A percentile compares a stretch with the other conserved stretches of the same genome.
phyloP scores from a whole-genome alignment of 2,888 invertebrate species.

The Diarsia brunnea region DNA sequence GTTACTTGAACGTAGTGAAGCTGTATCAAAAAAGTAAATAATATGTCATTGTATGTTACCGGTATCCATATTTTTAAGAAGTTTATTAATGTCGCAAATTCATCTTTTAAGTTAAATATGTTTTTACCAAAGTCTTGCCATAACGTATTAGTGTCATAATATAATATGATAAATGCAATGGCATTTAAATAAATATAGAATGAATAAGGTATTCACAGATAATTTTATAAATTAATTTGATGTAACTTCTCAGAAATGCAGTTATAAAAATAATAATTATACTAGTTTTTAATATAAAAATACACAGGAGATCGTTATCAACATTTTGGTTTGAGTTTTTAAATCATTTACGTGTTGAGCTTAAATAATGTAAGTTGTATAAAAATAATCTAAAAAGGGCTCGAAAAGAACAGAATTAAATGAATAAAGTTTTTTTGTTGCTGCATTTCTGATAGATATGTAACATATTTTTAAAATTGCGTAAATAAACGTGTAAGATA shows the following conservation, averaged over 20 bases:
- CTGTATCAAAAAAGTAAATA: slow-evolving; percentile 9
- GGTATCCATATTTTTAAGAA: slow-evolving; percentile 3
- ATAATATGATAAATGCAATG: slow-evolving; percentile 38
- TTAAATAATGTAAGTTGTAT: background rate
- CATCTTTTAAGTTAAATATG: slow-evolving; percentile 3
- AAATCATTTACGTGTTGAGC: background rate
- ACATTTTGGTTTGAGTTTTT: background rate
- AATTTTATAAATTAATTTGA: slow-evolving; percentile 1
- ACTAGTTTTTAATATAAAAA: too few species aligned
- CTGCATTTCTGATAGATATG: slow-evolving; percentile 31
- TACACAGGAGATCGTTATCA: background rate
- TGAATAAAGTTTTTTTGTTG: background rate
- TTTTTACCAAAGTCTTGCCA: slow-evolving; percentile 66
- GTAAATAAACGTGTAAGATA: slow-evolving; percentile 26
- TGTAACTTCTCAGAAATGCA: slow-evolving; percentile 19
- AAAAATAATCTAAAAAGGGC: background rate
- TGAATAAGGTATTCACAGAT: slow-evolving; percentile 9
- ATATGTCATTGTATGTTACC: background rate
- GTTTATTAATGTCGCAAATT: slow-evolving; percentile 12
- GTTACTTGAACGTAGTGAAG: slow-evolving; percentile 14
- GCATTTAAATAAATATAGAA: slow-evolving; percentile 32
- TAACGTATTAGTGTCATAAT: slow-evolving; percentile 37
- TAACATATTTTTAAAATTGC: background rate
- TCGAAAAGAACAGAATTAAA: background rate
- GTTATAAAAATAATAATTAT: background rate